A percentile compares a stretch with the other conserved stretches of the same genome.
Evolutionary conservation across 1,140 invertebrate genomes (phyloP).

Genomic region (Leptestheria dahalacensis): DNA sequence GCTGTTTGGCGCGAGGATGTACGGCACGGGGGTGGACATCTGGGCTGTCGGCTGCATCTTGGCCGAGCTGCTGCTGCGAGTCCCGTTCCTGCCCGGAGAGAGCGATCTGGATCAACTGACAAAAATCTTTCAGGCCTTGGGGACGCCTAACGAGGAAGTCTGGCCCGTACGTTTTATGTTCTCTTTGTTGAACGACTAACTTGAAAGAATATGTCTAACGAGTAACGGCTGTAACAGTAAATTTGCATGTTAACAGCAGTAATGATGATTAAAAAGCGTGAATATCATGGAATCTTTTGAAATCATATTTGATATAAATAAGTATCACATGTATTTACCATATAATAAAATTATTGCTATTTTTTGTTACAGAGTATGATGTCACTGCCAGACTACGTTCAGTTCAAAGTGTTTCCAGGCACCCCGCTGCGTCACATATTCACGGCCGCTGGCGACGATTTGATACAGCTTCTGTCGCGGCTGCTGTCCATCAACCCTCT

Average conservation of each 20-base stretch:
- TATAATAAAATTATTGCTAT: not conserved
- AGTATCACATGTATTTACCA: no score
- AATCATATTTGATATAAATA: no score
- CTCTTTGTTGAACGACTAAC: constrained; percentile 10
- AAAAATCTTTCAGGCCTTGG: constrained; percentile 81
- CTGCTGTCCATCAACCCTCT: constrained; percentile 73
- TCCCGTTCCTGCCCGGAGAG: constrained; percentile 90
- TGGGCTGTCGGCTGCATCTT: constrained; percentile 98
- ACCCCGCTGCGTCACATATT: constrained; percentile 84
- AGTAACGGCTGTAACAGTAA: not conserved
- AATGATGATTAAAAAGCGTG: no score
- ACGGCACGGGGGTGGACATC: constrained; percentile 92
- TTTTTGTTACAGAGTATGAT: constrained; percentile 46
- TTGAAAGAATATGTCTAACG: no score
- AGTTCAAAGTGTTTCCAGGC: constrained; percentile 72
- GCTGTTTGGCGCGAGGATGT: constrained; percentile 85
- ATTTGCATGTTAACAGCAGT: no score
- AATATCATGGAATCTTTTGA: no score
- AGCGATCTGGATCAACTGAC: constrained; percentile 92
- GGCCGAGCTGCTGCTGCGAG: constrained; percentile 79
- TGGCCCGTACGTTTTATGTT: constrained; percentile 53
- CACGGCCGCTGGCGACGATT: constrained; percentile 83
- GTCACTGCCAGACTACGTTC: constrained; percentile 76
- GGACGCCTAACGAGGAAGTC: constrained; percentile 78
- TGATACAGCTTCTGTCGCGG: constrained; percentile 65